A percentile compares a stretch with the other conserved stretches of the same genome.
phyloP scores from a whole-genome alignment of 2,888 invertebrate genomes.

The Ochropleura plecta region DNA sequence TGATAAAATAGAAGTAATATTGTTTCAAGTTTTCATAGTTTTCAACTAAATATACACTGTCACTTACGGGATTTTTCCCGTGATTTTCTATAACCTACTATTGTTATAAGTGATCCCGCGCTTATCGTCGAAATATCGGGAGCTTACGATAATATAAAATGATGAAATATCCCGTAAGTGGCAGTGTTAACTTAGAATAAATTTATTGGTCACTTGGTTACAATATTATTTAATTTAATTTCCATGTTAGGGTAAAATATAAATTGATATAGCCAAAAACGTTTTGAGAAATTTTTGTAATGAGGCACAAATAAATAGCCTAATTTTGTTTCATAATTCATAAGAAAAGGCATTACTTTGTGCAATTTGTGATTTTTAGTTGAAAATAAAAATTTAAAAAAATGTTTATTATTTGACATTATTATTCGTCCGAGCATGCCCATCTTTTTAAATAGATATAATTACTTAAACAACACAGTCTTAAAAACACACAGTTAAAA shows the following conservation, averaged over 20 bases:
- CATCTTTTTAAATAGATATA: conserved; percentile 58
- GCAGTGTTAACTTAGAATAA: no score
- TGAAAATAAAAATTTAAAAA: conserved; percentile 5
- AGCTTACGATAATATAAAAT: no score
- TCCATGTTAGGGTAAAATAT: not conserved
- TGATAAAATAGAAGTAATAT: not conserved
- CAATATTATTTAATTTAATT: not conserved
- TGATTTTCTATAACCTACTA: no score
- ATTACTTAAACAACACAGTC: conserved; percentile 76
- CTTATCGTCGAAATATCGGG: no score
- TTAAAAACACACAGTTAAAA: conserved; percentile 73
- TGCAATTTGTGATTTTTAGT: conserved; percentile 22
- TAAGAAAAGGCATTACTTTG: conserved; percentile 54
- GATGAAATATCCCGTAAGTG: no score
- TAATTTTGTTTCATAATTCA: conserved; percentile 50
- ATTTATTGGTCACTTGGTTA: not conserved
- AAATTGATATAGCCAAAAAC: not conserved
- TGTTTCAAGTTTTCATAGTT: not conserved
- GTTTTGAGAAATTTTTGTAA: not conserved
- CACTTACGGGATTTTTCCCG: no score
- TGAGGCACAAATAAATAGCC: conserved; percentile 37
- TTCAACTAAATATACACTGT: no score
- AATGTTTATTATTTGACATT: not conserved
- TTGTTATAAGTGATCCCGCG: no score
- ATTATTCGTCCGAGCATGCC: conserved; percentile 56